phyloP scores from a whole-genome alignment of 2,113 vertebrate species.

The Passerina amoena region DNA sequence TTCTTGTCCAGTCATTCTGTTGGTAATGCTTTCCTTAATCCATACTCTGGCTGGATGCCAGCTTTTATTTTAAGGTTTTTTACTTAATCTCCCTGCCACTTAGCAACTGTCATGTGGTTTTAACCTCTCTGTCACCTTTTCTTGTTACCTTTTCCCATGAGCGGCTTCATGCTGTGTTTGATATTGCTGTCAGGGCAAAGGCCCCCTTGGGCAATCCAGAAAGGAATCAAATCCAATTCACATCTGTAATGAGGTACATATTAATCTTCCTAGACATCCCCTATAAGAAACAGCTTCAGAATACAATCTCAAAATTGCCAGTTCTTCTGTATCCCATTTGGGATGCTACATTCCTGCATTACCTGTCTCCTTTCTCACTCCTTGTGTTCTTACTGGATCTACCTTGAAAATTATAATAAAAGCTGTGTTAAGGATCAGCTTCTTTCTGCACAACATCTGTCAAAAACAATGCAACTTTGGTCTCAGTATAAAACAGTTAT shows the following conservation, averaged over 20 bases:
- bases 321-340: not conserved
- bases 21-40: slow-evolving; percentile 17
- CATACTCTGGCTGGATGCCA: not conserved
- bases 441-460: not conserved
- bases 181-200: not conserved
- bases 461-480: not conserved
- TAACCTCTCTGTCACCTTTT: not conserved
- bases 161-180: not conserved
- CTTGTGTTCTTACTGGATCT: not conserved
- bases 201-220: not conserved
- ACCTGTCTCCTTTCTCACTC: not conserved
- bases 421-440: not conserved
- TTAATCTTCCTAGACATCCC: not conserved
- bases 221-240: not conserved
- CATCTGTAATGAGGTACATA: not conserved
- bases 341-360: not conserved
- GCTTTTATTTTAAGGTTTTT: slow-evolving; percentile 23
- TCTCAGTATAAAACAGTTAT: not conserved
- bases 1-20: not conserved
- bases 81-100: not conserved
- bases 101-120: not conserved
- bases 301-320: not conserved
- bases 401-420: not conserved
- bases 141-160: not conserved
- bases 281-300: not conserved